Percentiles rank a stretch among this genome's conserved stretches.
Evolutionary conservation across 2,888 invertebrate species (phyloP).

Genomic region (Drosophila ezoana): DNA sequence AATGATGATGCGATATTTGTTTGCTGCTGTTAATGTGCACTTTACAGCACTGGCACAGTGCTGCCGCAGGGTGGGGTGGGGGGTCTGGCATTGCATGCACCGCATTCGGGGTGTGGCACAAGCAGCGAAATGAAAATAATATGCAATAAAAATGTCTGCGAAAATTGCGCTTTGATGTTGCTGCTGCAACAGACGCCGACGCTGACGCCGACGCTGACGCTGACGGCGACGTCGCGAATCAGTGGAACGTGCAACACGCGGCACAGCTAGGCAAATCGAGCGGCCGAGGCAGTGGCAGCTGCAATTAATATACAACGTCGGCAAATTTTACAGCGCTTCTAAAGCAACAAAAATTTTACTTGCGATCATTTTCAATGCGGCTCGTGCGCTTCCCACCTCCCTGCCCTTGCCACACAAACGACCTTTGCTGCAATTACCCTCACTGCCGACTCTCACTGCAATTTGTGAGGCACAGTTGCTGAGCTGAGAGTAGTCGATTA

Average conservation of each 20-base stretch:
- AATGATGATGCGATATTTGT: constrained; percentile 24
- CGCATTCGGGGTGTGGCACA: constrained; percentile 17
- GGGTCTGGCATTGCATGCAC: too few species aligned
- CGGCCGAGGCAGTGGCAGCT: constrained; percentile 7
- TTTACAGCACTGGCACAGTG: constrained; percentile 6
- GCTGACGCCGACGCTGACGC: neutral
- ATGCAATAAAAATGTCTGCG: constrained; percentile 69
- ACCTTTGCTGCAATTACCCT: neutral
- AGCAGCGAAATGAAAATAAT: constrained; percentile 60
- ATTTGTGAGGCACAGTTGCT: neutral
- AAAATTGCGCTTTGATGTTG: constrained; percentile 72
- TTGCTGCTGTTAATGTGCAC: constrained; percentile 14
- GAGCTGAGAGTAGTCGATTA: neutral
- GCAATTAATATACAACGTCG: constrained; percentile 41
- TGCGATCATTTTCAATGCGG: constrained; percentile 40
- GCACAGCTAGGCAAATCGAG: constrained; percentile 3
- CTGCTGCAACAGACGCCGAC: constrained; percentile 24
- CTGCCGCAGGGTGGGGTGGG: neutral
- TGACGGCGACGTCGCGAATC: constrained; percentile 24
- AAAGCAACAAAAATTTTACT: constrained; percentile 32
- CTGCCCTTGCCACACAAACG: neutral
- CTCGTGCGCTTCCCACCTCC: neutral
- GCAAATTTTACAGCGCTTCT: constrained; percentile 37
- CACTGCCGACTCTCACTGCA: neutral
- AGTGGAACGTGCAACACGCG: constrained; percentile 55